phyloP scores from a whole-genome alignment of 2,113 vertebrate species.

The Cavia aperea region DNA sequence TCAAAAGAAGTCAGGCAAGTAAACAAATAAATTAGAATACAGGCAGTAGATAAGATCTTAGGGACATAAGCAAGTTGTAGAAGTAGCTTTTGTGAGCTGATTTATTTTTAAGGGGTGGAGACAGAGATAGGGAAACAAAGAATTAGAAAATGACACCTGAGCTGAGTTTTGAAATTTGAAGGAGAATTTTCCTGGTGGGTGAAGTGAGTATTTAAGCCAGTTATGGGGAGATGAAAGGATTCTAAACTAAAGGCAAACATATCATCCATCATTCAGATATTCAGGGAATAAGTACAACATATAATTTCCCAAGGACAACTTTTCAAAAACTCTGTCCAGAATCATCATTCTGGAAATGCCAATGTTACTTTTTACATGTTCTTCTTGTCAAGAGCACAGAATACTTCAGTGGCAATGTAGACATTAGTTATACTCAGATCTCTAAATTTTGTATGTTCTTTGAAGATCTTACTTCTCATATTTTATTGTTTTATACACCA shows the following conservation, averaged over 20 bases:
- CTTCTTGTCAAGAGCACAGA: not conserved
- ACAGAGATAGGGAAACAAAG: constrained; percentile 14
- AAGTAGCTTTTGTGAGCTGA: not conserved
- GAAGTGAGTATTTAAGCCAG: not conserved
- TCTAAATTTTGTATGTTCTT: not conserved
- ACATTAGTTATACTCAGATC: not conserved
- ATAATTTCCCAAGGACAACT: not conserved
- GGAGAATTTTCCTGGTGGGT: not conserved
- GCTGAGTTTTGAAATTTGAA: constrained; percentile 40
- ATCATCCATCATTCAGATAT: not conserved
- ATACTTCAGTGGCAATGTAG: not conserved
- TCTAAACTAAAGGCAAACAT: not conserved
- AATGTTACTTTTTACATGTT: not conserved
- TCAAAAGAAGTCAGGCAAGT: constrained; percentile 13
- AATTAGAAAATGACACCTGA: constrained; percentile 23
- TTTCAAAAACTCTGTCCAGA: not conserved
- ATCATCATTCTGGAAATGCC: not conserved
- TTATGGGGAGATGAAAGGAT: not conserved
- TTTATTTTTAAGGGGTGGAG: not conserved
- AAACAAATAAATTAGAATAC: constrained; percentile 46
- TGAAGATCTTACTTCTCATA: not conserved
- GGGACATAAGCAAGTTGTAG: not conserved
- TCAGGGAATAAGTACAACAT: not conserved
- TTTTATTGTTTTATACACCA: not conserved
- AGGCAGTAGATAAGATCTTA: constrained; percentile 22